phyloP scores from a whole-genome alignment of 2,888 invertebrate species.

The Drosophila flavopinicola region DNA sequence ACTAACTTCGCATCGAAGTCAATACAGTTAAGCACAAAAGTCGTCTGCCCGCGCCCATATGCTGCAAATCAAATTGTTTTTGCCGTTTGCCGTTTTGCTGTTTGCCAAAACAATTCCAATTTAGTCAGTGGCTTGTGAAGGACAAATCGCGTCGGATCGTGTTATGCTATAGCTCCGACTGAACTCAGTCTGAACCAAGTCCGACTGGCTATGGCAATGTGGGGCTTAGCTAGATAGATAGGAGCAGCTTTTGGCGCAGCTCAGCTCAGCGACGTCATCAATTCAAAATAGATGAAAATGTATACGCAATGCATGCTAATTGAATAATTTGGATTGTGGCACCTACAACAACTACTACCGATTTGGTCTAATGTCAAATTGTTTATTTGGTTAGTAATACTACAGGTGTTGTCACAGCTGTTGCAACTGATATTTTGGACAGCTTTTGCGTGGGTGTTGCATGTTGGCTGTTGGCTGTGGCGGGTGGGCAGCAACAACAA shows the following conservation, averaged over 20 bases:
- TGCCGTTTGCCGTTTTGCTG: constrained; percentile 25
- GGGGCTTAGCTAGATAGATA: constrained; percentile 48
- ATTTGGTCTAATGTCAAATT: constrained; percentile 70
- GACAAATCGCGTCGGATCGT: constrained; percentile 55
- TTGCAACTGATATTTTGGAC: constrained; percentile 70
- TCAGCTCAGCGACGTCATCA: constrained; percentile 79
- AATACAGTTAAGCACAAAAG: constrained; percentile 40
- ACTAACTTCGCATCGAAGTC: constrained; percentile 25
- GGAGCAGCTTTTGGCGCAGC: constrained; percentile 59
- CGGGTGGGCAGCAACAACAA: constrained; percentile 48
- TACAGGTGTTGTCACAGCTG: constrained; percentile 40
- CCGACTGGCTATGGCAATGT: constrained; percentile 21
- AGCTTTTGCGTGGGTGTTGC: constrained; percentile 54
- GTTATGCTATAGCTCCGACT: constrained; percentile 6
- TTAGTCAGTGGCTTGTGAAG: constrained; percentile 71
- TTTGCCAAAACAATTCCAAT: constrained; percentile 79
- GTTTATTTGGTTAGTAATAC: constrained; percentile 60
- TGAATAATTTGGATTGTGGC: constrained; percentile 77
- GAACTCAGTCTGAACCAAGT: background rate
- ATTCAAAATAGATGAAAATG: constrained; percentile 78
- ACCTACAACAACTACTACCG: constrained; percentile 63
- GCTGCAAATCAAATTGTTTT: constrained; percentile 48
- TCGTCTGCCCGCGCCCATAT: constrained; percentile 75
- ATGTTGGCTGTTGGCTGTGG: constrained; percentile 38
- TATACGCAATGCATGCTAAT: constrained; percentile 80